Evolutionary conservation across 2,888 invertebrate species (phyloP), one percentile per base, ranked within the genome.

Genomic region (Phorcus lineatus): DNA sequence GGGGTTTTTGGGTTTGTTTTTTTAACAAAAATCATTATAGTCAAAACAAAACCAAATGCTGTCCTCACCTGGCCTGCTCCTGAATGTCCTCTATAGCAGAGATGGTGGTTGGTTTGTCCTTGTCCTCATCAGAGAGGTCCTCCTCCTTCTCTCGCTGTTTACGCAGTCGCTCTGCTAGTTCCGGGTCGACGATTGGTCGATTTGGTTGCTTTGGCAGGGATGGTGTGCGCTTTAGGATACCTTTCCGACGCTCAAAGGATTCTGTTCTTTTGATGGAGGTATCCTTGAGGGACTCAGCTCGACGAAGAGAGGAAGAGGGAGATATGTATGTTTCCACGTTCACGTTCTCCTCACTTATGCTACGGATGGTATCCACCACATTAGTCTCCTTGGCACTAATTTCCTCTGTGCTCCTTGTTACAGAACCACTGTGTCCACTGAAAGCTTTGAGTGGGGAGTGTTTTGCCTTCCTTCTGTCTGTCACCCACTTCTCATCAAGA

Each of bases 211-310:
- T 87, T 11, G 74, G 82, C 77, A 89, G 78, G 3, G 91, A 90
- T 2, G 88, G 85, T 7, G 90, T 86, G 16, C 90, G 83, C 74
- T 91, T 91, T 40, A 90, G 77, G 52, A 90, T 90, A 7, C 91
- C 90, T 78, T 87, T 89, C 7, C 88, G 86, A 77, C 84, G 82
- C 74, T 88, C 87, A 13, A 84, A 80, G n/a, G 87, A 88, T 57
- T 88, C 88, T 74, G 85, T 85, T 78, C 85, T 80, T 70, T 66
- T 81, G 36, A 78, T 22, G 19, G 47, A 53, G 36, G 40, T 57
- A 22, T 78, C 66, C 62, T 80, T 78, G 11, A 76, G 53, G 1
- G 74, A 74, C 70, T 76, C 67, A 9, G 77, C 74, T 17, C 81
- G 22, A n/a, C 75, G 74, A 74, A 79, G 76, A 28, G 22, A 55